Evolutionary conservation across 2,888 invertebrate genomes (phyloP).

Genomic region (Lycia hirtaria): DNA sequence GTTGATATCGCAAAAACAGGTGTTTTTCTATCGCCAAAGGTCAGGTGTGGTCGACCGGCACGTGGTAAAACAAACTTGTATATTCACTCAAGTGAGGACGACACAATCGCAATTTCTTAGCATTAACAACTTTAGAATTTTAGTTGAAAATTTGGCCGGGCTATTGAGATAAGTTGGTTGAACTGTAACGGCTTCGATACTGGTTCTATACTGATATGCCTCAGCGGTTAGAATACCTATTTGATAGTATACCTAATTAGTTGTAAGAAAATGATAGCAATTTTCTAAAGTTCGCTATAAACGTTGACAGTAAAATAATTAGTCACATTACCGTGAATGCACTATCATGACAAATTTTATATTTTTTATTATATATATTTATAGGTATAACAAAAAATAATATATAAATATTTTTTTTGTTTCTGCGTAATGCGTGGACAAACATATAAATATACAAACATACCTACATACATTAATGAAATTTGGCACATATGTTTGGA

Average conservation of each 20-base stretch:
- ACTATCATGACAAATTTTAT: too few relatives aligned
- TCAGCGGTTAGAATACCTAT: constrained; percentile 29
- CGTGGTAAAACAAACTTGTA: constrained; percentile 18
- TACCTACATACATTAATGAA: too few relatives aligned
- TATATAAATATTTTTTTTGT: too few relatives aligned
- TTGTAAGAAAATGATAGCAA: not conserved
- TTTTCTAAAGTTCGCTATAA: not conserved
- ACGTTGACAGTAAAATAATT: not conserved
- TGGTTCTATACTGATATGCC: constrained; percentile 36
- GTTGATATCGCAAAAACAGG: constrained; percentile 73
- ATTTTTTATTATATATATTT: too few relatives aligned
- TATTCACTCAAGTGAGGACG: not conserved
- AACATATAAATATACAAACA: too few relatives aligned
- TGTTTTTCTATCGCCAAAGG: constrained; percentile 64
- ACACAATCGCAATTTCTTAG: not conserved
- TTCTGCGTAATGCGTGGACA: too few relatives aligned
- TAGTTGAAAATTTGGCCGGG: not conserved
- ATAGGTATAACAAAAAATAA: too few relatives aligned
- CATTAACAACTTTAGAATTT: not conserved
- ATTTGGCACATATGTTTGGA: too few relatives aligned
- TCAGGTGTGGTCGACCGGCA: constrained; percentile 64
- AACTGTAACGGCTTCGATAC: constrained; percentile 44
- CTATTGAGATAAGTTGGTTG: constrained; percentile 17
- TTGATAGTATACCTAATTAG: constrained; percentile 14
- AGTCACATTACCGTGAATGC: too few relatives aligned